A percentile compares a stretch with the other conserved stretches of the same genome.
These are phyloP conservation scores for Polymixis lichenea DNA, from an alignment of 2,888 invertebrate species.

Conservation along the genomic window DNA sequence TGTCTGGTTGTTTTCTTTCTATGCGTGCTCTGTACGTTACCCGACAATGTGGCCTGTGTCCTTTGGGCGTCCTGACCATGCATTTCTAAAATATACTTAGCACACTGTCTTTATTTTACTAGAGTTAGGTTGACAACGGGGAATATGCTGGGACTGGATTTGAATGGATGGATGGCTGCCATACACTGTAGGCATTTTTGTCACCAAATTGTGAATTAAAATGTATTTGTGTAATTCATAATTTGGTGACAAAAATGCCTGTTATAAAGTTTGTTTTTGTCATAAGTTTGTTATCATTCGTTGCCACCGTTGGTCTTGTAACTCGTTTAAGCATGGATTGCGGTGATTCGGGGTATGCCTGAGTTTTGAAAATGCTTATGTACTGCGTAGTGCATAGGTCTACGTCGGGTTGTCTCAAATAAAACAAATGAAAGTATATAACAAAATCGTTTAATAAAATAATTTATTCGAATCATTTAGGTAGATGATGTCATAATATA, in stretches of 20 bases:
- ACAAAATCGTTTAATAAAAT: constrained; percentile 39
- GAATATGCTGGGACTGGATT: background rate
- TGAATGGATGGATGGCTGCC: background rate
- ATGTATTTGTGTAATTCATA: background rate
- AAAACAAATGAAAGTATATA: constrained; percentile 24
- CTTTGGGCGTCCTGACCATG: background rate
- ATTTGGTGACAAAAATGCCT: too few relatives aligned
- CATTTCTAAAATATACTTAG: background rate
- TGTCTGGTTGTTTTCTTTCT: background rate
- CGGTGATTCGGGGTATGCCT: background rate
- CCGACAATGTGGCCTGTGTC: background rate
- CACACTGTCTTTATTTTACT: background rate
- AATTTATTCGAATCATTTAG: constrained; percentile 41
- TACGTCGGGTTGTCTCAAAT: constrained; percentile 1
- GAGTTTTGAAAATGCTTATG: background rate
- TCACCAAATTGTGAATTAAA: too few relatives aligned
- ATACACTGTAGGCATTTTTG: background rate
- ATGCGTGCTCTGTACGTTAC: background rate
- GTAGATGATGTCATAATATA: constrained; percentile 44
- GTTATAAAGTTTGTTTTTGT: background rate
- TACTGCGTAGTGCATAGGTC: background rate
- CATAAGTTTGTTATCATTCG: background rate
- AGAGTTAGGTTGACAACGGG: background rate
- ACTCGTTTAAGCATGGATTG: background rate
- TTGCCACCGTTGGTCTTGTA: background rate